Conservation (phyloP, 2,113 vertebrate species). For the Elachura formosa region DNA sequence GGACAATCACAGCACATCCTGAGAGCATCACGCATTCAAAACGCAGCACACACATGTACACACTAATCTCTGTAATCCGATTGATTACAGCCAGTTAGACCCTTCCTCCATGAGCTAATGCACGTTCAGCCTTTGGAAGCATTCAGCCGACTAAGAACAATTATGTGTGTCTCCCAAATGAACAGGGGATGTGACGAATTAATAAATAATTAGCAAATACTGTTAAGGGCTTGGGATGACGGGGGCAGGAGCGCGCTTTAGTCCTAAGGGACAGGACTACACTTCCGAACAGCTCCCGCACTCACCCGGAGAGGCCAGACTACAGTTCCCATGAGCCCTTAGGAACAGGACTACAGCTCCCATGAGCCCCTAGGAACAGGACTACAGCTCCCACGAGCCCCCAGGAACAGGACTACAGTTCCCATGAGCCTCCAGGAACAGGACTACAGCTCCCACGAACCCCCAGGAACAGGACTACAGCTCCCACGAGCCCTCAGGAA, state of each 20-base stretch:
- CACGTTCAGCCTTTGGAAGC: background rate
- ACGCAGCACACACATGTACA: background rate
- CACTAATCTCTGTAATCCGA: background rate
- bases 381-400: too few relatives aligned
- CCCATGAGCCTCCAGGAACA: too few relatives aligned
- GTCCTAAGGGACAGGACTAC: background rate
- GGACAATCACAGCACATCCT: background rate
- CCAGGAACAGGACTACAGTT: background rate
- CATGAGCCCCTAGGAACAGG: too few relatives aligned
- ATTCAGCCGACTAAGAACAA: accelerated
- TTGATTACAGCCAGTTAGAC: background rate
- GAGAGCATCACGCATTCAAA: background rate
- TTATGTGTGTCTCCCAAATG: background rate
- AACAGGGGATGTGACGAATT: background rate
- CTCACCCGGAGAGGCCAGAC: too few relatives aligned
- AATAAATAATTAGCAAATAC: background rate
- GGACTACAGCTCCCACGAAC: too few relatives aligned
- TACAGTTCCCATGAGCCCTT: too few relatives aligned
- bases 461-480: background rate
- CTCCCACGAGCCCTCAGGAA: too few relatives aligned
- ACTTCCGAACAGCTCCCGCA: too few relatives aligned
- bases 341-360: background rate
- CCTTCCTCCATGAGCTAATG: background rate
- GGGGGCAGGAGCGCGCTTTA: accelerated
- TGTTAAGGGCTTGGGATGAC: too few relatives aligned